Conservation (phyloP, 2,888 invertebrate species). For the Ceraclea dissimilis region DNA sequence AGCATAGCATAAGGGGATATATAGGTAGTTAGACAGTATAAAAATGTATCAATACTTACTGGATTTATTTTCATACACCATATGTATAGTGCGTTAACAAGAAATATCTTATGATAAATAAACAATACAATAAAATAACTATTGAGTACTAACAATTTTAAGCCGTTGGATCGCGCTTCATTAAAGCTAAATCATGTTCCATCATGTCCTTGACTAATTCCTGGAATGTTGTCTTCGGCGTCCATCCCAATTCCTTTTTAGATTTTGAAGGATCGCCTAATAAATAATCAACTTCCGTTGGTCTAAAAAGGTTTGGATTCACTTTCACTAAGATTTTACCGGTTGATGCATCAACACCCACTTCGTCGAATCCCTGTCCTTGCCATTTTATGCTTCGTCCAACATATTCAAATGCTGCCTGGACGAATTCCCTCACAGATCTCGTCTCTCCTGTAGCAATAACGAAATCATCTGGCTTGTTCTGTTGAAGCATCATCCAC, state of each 20-base stretch:
- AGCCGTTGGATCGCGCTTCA: constrained; percentile 86
- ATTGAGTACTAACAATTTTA: constrained; percentile 38
- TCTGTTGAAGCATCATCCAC: constrained; percentile 98
- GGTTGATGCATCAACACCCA: constrained; percentile 56
- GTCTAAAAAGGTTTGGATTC: constrained; percentile 91
- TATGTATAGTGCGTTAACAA: too few relatives aligned
- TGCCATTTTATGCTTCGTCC: constrained; percentile 80
- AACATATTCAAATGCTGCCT: constrained; percentile 78
- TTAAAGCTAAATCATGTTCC: constrained; percentile 79
- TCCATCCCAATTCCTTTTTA: constrained; percentile 78
- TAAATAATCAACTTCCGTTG: constrained; percentile 93
- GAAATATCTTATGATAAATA: too few relatives aligned
- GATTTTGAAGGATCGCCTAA: constrained; percentile 92
- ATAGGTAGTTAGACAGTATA: too few relatives aligned
- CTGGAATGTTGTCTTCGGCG: constrained; percentile 70
- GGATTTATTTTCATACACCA: too few relatives aligned
- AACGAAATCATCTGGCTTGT: constrained; percentile 89
- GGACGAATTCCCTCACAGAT: constrained; percentile 94
- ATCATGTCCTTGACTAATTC: constrained; percentile 93
- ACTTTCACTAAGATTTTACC: constrained; percentile 75
- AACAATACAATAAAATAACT: too few relatives aligned
- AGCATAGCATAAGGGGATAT: too few relatives aligned
- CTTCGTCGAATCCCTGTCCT: constrained; percentile 76
- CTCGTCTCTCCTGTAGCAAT: constrained; percentile 94
- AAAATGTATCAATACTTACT: too few relatives aligned